Evolutionary conservation across 2,113 vertebrate genomes (phyloP), one percentile per base, ranked within the genome.

Genomic region (Sapayoa aenigma): DNA sequence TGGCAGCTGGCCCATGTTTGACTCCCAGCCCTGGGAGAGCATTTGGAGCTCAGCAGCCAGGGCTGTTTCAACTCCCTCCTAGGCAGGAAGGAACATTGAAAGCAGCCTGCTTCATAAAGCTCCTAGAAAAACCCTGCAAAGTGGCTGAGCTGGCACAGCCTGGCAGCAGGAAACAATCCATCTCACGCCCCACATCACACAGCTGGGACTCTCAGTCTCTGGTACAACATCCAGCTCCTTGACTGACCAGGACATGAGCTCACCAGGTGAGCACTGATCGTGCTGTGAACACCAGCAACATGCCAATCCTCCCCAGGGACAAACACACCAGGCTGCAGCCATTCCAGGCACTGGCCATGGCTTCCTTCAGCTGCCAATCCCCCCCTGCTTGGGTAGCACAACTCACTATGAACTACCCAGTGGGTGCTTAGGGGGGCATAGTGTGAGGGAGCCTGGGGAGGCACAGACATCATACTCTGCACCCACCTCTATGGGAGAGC

Each of bases 401-500:
- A 52, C 37, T 83, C 56, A 13, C 12, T 47, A 42, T 25, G 12
- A 33, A 69, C 69, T 37, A 65, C 11, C 11, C 80, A 39, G 14
- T 19, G 13, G n/a, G 22, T 7, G 17, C 47, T 52, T 2, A 0
- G 42, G 23, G 2, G 6, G 37, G 18, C 13, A 42, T 0, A 0
- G 28, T 6, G 4, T 28, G 23, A 71, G 31, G 52, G 15, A 69
- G 60, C 46, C n/a, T 1, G 1, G 33, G 35, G 50, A 73, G 9
- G 33, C 4, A 3, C 37, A 44, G 18, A 60, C 1, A 4, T 33
- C 12, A 18, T 11, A 41, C 49, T 59, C 2, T 0, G 6, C 59
- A 69, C 14, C 49, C 5, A 3, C 14, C 4, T 17, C 24, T 58
- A 27, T 2, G 3, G 37, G 31, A 85, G 14, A 37, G 27, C 19